Evolutionary conservation across 2,797 vertebrate genomes (phyloP), one percentile per base, ranked within the genome.

Genomic region (Pseudomugil gertrudae): DNA sequence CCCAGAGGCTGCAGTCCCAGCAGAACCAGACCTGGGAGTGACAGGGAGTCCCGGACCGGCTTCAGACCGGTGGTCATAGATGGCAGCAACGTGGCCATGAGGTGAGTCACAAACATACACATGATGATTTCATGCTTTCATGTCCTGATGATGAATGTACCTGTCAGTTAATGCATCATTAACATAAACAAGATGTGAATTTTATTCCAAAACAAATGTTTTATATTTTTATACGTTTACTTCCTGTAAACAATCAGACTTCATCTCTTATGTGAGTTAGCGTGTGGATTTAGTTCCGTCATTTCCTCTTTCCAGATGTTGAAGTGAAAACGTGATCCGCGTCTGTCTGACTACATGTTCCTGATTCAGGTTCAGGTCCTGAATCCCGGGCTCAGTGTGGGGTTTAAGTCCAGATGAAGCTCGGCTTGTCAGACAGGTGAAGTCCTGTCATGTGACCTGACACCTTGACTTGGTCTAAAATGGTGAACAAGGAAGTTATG

Each of bases 51-150:
- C 0, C 74, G 71, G 0, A 24, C 66, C 1, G 76, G 74, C 45
- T 87, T 97, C 88, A 93, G 95, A 72, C 90, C 95, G 1, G 94
- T 98, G 8, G 96, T 98, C 47, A 96, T 98, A 0, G 96, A 98
- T 0, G 96, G 96, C 61, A 98, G 96, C 91, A 98, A 98, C 0
- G 95, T 98, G 43, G 96, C 96, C 24, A 97, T 98, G 95, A 98
- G 96, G 96, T 97, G 91, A 90, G 90, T 36, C 35, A 0, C 11
- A 13, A 36, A 14, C 11, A 36, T 3, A 11, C 13, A 13, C 10
- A 11, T 10, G 0, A 10, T 35, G 33, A 35, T 10, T 35, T 35
- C 30, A 32, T 32, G 30, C 30, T 32, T 32, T 32, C 30, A 32
- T 32, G 6, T 11, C 9, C 33, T 35, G 33, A 3, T 35, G 13